These are phyloP conservation scores for Ceratina calcarata DNA, from an alignment of 1,140 invertebrate genomes.

Conservation along the genomic window DNA sequence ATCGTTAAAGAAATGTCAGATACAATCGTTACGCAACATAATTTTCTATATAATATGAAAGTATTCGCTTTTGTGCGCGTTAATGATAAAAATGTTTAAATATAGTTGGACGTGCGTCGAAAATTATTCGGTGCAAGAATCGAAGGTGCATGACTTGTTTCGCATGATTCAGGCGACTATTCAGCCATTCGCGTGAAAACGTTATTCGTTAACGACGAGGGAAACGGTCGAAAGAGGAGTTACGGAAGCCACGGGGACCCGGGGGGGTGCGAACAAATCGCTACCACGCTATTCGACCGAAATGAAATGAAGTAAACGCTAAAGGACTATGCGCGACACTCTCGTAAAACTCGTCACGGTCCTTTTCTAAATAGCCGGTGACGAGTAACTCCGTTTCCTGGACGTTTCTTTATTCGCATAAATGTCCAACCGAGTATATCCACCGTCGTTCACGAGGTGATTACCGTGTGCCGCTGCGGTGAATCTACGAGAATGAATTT, in stretches of 20 bases:
- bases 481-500: conserved; percentile 25
- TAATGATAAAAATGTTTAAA: too few relatives aligned
- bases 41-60: too few relatives aligned
- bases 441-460: not conserved
- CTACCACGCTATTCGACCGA: conserved; percentile 19
- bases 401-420: conserved; percentile 18
- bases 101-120: too few relatives aligned
- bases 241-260: not conserved
- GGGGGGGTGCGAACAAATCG: not conserved
- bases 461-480: not conserved
- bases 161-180: not conserved
- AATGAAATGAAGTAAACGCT: conserved; percentile 43
- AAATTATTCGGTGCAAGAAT: too few relatives aligned
- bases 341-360: conserved; percentile 32
- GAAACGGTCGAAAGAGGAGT: not conserved
- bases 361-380: conserved; percentile 48
- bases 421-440: not conserved
- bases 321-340: conserved; percentile 17
- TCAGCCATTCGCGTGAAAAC: not conserved
- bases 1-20: too few relatives aligned
- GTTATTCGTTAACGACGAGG: not conserved
- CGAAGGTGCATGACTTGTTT: too few relatives aligned
- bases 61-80: too few relatives aligned
- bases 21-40: too few relatives aligned
- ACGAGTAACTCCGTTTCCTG: conserved; percentile 15